Evolutionary conservation across 2,113 vertebrate genomes (phyloP).

Genomic region (Circaetus cinerascens): DNA sequence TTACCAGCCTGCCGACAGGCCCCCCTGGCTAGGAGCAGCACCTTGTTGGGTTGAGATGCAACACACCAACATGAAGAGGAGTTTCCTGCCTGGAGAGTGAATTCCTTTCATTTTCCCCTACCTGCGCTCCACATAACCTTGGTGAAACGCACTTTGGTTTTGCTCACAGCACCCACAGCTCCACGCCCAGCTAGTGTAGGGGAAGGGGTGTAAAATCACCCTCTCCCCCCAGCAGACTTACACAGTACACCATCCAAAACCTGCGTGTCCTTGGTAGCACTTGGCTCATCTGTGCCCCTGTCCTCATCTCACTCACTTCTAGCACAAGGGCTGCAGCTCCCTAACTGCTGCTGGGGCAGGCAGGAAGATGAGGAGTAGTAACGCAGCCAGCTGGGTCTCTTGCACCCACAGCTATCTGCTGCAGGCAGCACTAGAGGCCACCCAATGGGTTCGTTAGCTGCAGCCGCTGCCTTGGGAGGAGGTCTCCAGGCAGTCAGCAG

Average conservation of each 20-base stretch:
- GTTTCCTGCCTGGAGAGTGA: neutral
- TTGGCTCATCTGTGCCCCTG: neutral
- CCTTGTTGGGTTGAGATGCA: neutral
- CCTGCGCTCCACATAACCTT: neutral
- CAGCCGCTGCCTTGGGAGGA: neutral
- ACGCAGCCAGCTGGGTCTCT: neutral
- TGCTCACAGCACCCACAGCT: neutral
- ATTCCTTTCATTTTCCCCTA: neutral
- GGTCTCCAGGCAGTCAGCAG: neutral
- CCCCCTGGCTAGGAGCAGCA: neutral
- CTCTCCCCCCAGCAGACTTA: neutral
- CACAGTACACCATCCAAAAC: neutral
- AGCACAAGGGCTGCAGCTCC: neutral
- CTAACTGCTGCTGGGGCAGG: neutral
- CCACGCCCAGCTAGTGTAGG: neutral
- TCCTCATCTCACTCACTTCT: neutral
- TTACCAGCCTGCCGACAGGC: neutral
- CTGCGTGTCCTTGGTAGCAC: fast-evolving
- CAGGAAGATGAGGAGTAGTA: neutral
- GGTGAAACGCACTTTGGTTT: neutral
- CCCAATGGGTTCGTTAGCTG: neutral
- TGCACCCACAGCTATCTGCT: neutral
- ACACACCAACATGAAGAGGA: fast-evolving
- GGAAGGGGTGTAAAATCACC: neutral
- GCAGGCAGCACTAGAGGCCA: neutral